A percentile compares a stretch with the other conserved stretches of the same genome.
Conservation (phyloP, 1,140 invertebrate species). For the Macrocentrus cingulum region DNA sequence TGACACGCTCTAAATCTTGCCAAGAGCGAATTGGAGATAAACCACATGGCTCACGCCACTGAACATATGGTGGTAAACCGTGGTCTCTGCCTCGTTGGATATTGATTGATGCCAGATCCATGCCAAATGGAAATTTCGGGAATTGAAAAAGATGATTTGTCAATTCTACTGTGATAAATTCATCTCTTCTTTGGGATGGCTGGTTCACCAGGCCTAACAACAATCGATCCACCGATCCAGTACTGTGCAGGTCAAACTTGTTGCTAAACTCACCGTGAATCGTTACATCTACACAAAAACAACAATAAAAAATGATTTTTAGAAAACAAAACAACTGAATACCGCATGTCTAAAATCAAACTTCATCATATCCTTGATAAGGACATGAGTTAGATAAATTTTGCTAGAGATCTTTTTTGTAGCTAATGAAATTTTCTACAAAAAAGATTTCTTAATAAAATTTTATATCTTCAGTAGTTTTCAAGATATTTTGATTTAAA, state of each 20-base stretch:
- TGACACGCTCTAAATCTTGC: conserved; percentile 73
- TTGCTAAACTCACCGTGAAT: conserved; percentile 76
- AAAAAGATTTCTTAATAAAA: no score
- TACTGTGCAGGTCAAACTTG: conserved; percentile 61
- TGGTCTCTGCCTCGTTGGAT: conserved; percentile 89
- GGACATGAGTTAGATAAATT: no score
- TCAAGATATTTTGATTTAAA: no score
- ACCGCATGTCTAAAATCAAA: no score
- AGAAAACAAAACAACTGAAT: no score
- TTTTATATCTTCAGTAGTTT: no score
- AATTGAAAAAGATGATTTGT: conserved; percentile 88
- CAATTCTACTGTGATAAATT: conserved; percentile 79
- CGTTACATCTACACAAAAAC: conserved; percentile 68
- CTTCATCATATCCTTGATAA: no score
- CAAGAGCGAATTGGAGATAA: conserved; percentile 71
- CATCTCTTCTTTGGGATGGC: conserved; percentile 76
- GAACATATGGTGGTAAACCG: conserved; percentile 80
- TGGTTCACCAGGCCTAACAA: conserved; percentile 77
- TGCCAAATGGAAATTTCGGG: conserved; percentile 69
- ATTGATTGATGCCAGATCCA: conserved; percentile 88
- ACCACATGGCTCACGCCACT: conserved; percentile 81
- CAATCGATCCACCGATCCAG: conserved; percentile 77
- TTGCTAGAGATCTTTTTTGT: no score
- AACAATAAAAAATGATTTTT: conserved; percentile 3
- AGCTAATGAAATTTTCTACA: no score